A percentile compares a stretch with the other conserved stretches of the same genome.
Conservation (phyloP, 2,113 vertebrate genomes). For the Micronycteris hirsuta region DNA sequence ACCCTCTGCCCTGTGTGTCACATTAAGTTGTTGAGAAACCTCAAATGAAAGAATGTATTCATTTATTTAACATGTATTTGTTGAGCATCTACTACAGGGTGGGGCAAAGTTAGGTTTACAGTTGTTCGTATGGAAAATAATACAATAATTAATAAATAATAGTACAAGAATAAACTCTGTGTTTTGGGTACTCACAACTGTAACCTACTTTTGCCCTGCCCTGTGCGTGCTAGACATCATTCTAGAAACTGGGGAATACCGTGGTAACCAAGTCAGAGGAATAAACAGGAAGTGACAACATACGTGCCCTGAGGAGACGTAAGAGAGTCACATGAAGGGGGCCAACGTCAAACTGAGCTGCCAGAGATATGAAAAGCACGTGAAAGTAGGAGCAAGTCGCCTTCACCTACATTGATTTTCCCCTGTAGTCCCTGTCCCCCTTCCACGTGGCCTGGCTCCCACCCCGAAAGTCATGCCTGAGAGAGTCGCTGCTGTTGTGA, state of each 20-base stretch:
- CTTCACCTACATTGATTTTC: rapidly evolving
- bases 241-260: not conserved
- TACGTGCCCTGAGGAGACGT: rapidly evolving
- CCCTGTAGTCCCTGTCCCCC: not conserved
- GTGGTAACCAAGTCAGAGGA: not conserved
- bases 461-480: not conserved
- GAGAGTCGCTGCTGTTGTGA: not conserved
- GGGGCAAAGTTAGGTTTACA: not conserved
- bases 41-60: not conserved
- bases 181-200: not conserved
- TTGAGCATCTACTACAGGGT: not conserved
- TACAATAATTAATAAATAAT: not conserved
- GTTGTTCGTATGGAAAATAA: not conserved
- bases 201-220: not conserved
- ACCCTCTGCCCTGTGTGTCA: not conserved
- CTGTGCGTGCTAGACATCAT: not conserved
- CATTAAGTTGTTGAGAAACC: not conserved
- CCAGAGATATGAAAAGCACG: not conserved
- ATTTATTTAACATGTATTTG: not conserved
- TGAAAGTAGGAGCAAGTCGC: not conserved
- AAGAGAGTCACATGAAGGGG: not conserved
- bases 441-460: not conserved
- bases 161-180: not conserved
- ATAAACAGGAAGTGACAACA: not conserved
- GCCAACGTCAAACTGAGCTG: too few species aligned